Base-by-base conservation (phyloP, 2,113 vertebrate genomes). In the Verasper variegatus region DNA sequence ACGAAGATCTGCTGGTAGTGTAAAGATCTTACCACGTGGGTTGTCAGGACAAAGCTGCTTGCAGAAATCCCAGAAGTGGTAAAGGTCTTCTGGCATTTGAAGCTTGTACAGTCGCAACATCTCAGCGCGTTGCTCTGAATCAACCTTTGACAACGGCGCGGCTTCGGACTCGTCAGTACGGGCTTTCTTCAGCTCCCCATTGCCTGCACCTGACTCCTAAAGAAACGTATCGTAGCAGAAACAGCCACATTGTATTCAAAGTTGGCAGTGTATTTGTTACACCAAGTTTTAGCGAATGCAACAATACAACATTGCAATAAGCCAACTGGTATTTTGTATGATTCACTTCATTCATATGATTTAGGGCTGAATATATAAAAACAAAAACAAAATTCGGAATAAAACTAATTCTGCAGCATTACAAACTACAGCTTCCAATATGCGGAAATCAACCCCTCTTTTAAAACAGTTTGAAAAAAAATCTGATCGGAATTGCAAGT, bases 51-150 rank as follows among this genome's bases (percentile, higher is more conserved):
- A 80, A 62, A 97, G 92, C 0, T 94, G 93, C 74, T 94, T 92
- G 91, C 98, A 99, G 84, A 99, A 97, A 65, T 95, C 95, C 98
- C 98, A 99, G 61, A 99, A 97, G 54, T 96, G 95, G 78, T 95
- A 98, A 76, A 99, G 96, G 78, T 99, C 97, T 64, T 97, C 96
- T 26, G 98, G 98, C 90, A 98, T 94, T 3, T 92, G 89, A 45
- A 99, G 95, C 14, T 78, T 92, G 85, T 97, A 99, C 13, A 94
- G 87, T 54, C 84, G 90, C 10, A 84, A 87, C 21, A 96, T 92
- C 58, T 97, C 95, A 71, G 97, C 96, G 52, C 93, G 94, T 26
- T 92, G 89, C 11, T 88, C 73, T 8, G 89, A 85, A 11, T 92
- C 80, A 68, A 92, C 88, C 54, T 62, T 59, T 0, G 86, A 66